A percentile compares a stretch with the other conserved stretches of the same genome.
phyloP scores from a whole-genome alignment of 2,888 invertebrate species.

The Halictus ligatus region DNA sequence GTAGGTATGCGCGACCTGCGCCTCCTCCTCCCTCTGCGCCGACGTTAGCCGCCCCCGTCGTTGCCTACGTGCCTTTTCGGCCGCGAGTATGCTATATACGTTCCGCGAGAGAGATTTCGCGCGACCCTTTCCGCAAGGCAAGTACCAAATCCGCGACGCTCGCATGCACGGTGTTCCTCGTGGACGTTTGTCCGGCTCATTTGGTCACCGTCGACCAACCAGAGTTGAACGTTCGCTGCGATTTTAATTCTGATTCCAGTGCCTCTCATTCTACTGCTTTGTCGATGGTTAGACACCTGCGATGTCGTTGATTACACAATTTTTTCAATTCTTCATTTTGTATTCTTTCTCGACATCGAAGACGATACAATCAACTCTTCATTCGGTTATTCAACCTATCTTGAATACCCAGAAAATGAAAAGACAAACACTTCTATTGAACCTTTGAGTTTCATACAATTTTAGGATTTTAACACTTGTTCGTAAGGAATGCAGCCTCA shows the following conservation, averaged over 20 bases:
- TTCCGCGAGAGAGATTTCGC: conserved; percentile 84
- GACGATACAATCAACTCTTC: not conserved
- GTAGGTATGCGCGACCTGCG: conserved; percentile 75
- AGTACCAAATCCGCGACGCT: conserved; percentile 67
- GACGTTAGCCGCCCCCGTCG: conserved; percentile 79
- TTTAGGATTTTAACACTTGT: not conserved
- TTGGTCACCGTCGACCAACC: not conserved
- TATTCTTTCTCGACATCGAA: not conserved
- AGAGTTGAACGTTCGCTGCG: not conserved
- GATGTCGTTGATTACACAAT: not conserved
- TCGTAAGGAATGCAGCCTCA: not conserved
- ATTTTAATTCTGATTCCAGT: not conserved
- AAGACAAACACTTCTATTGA: not conserved
- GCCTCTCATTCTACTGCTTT: not conserved
- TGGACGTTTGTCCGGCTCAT: conserved; percentile 53
- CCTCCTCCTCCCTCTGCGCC: conserved; percentile 58
- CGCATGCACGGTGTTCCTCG: conserved; percentile 50
- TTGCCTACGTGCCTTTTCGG: conserved; percentile 79
- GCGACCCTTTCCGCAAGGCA: conserved; percentile 83
- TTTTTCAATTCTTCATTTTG: not conserved
- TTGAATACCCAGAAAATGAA: not conserved
- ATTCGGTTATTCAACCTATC: not conserved
- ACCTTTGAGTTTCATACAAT: not conserved
- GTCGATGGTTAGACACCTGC: not conserved
- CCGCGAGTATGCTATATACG: conserved; percentile 62